Conservation (phyloP, 2,888 invertebrate genomes). For the Nipponacmea schrenckii region DNA sequence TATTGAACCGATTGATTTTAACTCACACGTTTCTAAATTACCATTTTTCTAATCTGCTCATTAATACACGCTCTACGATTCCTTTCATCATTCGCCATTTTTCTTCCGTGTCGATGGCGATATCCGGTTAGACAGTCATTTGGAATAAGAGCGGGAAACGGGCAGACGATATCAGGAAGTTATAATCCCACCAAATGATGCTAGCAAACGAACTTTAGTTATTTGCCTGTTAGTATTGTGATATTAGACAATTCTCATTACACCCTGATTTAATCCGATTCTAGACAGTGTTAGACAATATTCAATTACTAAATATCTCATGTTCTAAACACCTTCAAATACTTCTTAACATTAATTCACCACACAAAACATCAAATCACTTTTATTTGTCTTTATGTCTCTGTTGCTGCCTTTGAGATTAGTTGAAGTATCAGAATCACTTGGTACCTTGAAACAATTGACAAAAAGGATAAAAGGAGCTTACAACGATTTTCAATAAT, state of each 20-base stretch:
- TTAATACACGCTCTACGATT: background rate
- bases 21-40: background rate
- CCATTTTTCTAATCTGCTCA: slow-evolving; percentile 4
- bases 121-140: slow-evolving; percentile 5
- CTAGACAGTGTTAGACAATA: background rate
- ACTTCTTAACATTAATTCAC: background rate
- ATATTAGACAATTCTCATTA: slow-evolving; percentile 3
- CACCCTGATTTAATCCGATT: background rate
- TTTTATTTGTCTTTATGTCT: background rate
- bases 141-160: background rate
- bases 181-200: slow-evolving; percentile 4
- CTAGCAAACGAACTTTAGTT: slow-evolving; percentile 3
- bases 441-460: background rate
- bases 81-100: slow-evolving; percentile 4
- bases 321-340: background rate
- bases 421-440: background rate
- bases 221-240: background rate
- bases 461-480: too few relatives aligned
- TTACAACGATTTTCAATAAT: too few relatives aligned
- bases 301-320: background rate
- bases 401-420: background rate
- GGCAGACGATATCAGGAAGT: slow-evolving; percentile 8
- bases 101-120: slow-evolving; percentile 4
- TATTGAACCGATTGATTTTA: background rate
- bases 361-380: background rate